Conservation (phyloP, 2,797 vertebrate genomes). For the Halcyon chelicuti region DNA sequence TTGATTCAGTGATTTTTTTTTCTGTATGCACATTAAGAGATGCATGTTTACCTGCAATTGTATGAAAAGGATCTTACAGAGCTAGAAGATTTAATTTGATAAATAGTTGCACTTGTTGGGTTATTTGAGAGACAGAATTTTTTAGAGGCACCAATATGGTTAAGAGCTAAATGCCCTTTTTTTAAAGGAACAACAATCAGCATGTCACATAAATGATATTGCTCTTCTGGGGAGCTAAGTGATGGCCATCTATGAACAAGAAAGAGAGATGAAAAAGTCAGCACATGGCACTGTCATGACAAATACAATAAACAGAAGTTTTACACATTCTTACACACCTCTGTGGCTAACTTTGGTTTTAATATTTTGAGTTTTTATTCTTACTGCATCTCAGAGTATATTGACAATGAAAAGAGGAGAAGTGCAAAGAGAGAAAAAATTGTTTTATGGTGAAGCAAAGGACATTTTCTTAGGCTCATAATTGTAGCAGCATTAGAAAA, state of each 20-base stretch:
- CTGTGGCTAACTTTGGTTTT: background rate
- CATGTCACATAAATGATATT: background rate
- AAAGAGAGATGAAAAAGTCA: background rate
- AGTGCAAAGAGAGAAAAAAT: background rate
- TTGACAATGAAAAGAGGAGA: background rate
- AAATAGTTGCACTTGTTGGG: constrained; percentile 27
- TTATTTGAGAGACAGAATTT: constrained; percentile 48
- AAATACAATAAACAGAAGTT: constrained; percentile 30
- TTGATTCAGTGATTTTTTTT: constrained; percentile 80
- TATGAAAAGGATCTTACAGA: constrained; percentile 13
- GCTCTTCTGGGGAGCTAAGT: background rate
- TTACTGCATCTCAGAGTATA: background rate
- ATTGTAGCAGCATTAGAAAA: background rate
- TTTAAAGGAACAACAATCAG: background rate
- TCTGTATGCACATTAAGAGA: background rate
- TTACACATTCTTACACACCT: background rate
- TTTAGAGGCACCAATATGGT: background rate
- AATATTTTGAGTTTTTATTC: constrained; percentile 21
- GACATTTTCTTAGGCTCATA: background rate
- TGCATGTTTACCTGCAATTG: constrained; percentile 8
- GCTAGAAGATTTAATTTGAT: constrained; percentile 18
- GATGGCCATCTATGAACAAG: background rate
- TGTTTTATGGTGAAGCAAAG: background rate
- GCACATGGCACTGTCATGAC: background rate
- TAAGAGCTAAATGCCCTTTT: background rate